Conservation (phyloP, 2,888 invertebrate species). For the Tipula vernalis region DNA sequence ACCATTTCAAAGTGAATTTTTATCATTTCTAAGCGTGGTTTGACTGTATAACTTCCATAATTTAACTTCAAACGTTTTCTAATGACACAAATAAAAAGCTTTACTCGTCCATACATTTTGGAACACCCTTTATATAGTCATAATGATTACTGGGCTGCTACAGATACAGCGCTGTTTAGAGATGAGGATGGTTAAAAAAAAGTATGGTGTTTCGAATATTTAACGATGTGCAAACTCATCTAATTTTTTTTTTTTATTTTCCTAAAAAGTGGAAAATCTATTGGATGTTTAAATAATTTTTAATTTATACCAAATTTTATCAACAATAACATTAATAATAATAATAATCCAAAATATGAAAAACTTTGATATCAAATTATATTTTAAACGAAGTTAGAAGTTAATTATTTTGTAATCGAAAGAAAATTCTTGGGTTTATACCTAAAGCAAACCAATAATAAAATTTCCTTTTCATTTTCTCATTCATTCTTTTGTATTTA, state of each 20-base stretch:
- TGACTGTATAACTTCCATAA: too few species aligned
- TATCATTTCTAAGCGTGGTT: too few species aligned
- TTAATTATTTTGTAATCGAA: neutral
- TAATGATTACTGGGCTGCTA: neutral
- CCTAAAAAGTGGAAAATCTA: neutral
- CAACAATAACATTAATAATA: neutral
- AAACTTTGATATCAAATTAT: neutral
- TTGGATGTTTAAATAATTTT: neutral
- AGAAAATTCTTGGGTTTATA: neutral
- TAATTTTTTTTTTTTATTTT: neutral
- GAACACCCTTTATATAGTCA: neutral
- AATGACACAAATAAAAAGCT: too few species aligned
- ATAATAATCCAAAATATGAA: neutral
- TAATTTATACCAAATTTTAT: neutral
- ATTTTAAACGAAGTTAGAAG: neutral
- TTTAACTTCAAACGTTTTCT: too few species aligned
- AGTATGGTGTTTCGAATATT: neutral
- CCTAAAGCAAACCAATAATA: neutral
- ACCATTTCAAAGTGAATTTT: too few species aligned
- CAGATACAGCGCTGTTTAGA: neutral
- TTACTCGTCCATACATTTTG: too few species aligned
- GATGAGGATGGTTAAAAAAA: neutral
- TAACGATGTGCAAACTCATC: neutral
- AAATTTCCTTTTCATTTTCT: neutral
- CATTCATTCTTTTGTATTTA: neutral